Evolutionary conservation across 1,140 invertebrate genomes (phyloP).

Genomic region (Ceratina calcarata): DNA sequence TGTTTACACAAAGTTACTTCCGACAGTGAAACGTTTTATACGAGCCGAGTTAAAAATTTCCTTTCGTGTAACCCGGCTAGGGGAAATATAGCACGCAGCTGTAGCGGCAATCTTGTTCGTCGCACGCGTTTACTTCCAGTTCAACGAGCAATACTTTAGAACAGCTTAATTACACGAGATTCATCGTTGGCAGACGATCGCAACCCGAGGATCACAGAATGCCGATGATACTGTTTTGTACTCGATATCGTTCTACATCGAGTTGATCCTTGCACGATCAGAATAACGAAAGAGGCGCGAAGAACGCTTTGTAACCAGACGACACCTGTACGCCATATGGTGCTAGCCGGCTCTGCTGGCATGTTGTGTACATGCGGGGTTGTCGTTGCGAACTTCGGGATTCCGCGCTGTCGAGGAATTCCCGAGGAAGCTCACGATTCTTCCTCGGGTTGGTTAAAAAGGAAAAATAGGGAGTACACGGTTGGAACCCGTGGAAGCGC

Average conservation of each 20-base stretch:
- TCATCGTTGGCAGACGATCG: too few species aligned
- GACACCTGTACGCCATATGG: constrained; percentile 66
- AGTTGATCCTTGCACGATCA: not conserved
- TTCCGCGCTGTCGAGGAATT: not conserved
- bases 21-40: not conserved
- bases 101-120: too few species aligned
- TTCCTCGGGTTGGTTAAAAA: not conserved
- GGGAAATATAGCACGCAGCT: too few species aligned
- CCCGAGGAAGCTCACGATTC: not conserved
- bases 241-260: not conserved
- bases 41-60: not conserved
- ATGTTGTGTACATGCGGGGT: constrained; percentile 74
- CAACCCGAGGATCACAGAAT: too few species aligned
- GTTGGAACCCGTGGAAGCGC: too few species aligned
- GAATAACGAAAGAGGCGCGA: not conserved
- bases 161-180: too few species aligned
- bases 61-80: too few species aligned
- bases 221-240: too few species aligned
- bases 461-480: not conserved
- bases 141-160: too few species aligned
- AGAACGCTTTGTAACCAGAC: not conserved
- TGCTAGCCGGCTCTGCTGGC: constrained; percentile 75
- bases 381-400: constrained; percentile 64
- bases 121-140: too few species aligned
- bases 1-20: not conserved